A percentile compares a stretch with the other conserved stretches of the same genome.
phyloP scores from a whole-genome alignment of 2,797 vertebrate species.

The Lagocephalus sceleratus region DNA sequence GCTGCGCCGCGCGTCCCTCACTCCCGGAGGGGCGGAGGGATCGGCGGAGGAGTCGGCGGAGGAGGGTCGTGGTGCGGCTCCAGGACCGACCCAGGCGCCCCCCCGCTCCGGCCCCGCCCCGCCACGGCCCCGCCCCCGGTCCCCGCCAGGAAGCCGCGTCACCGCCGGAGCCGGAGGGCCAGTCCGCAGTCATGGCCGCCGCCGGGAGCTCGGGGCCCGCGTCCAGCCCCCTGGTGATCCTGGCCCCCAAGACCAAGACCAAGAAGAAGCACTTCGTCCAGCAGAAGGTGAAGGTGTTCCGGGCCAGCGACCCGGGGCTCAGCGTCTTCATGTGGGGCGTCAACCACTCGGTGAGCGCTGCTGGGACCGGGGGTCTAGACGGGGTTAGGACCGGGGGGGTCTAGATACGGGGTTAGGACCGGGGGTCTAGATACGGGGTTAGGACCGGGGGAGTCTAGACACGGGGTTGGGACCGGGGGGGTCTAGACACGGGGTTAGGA shows the following conservation, averaged over 20 bases:
- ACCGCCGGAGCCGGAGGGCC: slow-evolving; percentile 22
- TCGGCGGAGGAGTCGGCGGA: slow-evolving; percentile 10
- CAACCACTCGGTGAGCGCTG: slow-evolving; percentile 90
- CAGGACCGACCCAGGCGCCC: no score
- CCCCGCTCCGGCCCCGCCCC: no score
- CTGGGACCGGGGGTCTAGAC: no score
- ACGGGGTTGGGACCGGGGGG: no score
- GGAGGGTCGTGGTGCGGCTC: no score
- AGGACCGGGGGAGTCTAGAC: no score
- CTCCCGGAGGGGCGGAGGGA: slow-evolving; percentile 48
- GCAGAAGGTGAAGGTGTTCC: slow-evolving; percentile 92
- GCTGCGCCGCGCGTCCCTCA: slow-evolving; percentile 37
- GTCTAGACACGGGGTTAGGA: no score
- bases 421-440: no score
- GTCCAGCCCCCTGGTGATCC: slow-evolving; percentile 76
- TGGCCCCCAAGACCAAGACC: slow-evolving; percentile 86
- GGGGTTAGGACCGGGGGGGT: no score
- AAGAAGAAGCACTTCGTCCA: slow-evolving; percentile 96
- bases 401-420: no score
- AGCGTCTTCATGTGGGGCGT: slow-evolving; percentile 95
- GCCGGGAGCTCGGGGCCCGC: slow-evolving; percentile 73
- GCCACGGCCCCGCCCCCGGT: neutral
- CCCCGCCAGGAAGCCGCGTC: slow-evolving; percentile 35
- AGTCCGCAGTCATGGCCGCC: slow-evolving; percentile 65
- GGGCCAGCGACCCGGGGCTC: slow-evolving; percentile 87